These are phyloP conservation scores for Phylloscopus trochilus DNA, from an alignment of 2,113 vertebrate genomes.

Conservation along the genomic window DNA sequence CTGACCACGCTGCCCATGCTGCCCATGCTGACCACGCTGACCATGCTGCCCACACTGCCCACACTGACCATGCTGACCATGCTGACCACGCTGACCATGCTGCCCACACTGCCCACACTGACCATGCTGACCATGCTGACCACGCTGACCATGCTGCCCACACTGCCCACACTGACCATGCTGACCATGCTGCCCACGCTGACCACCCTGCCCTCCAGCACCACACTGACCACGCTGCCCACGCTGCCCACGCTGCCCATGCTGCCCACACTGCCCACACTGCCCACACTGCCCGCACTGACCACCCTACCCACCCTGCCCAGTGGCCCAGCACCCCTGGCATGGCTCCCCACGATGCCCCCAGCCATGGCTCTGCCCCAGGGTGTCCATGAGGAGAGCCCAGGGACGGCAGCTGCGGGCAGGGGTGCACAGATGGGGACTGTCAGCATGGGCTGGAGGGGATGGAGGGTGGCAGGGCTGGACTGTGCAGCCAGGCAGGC, in stretches of 20 bases:
- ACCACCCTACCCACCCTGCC: neutral
- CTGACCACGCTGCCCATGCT: rapidly evolving
- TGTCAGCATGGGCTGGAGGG: neutral
- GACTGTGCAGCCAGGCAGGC: neutral
- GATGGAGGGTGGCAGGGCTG: neutral
- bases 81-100: rapidly evolving
- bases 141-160: rapidly evolving
- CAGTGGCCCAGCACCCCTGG: neutral
- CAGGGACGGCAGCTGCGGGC: rapidly evolving
- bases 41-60: rapidly evolving
- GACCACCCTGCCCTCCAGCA: neutral
- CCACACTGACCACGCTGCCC: too few relatives aligned
- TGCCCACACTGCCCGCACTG: neutral
- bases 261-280: neutral
- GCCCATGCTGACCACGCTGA: neutral
- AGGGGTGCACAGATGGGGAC: rapidly evolving
- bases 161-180: neutral
- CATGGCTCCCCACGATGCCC: rapidly evolving
- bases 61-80: rapidly evolving
- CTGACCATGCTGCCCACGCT: neutral
- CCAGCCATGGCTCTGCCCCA: rapidly evolving
- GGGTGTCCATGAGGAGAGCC: neutral
- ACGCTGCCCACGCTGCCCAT: rapidly evolving
- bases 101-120: rapidly evolving
- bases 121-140: rapidly evolving